Evolutionary conservation across 2,888 invertebrate genomes (phyloP).

Genomic region (Tipula vernalis): DNA sequence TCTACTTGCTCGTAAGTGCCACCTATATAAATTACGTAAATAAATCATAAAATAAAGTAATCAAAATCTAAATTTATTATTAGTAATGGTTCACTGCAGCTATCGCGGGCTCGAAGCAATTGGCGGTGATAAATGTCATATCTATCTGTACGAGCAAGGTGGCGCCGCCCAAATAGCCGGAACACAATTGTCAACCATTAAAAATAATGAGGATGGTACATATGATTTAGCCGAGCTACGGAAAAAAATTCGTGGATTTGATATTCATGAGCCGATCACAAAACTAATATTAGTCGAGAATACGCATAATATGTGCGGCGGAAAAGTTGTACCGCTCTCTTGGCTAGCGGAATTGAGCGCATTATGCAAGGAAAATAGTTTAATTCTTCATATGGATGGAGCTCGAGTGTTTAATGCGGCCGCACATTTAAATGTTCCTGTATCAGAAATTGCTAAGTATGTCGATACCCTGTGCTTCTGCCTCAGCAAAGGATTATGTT

Average conservation of each 20-base stretch:
- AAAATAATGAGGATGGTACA: conserved; percentile 73
- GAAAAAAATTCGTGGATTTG: conserved; percentile 49
- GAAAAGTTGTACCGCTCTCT: conserved; percentile 64
- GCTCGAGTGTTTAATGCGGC: conserved; percentile 86
- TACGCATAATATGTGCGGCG: conserved; percentile 82
- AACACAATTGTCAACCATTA: conserved; percentile 56
- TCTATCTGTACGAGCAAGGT: conserved; percentile 85
- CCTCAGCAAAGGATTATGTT: conserved; percentile 82
- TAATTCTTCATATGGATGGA: conserved; percentile 85
- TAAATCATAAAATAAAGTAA: background rate
- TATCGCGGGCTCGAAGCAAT: conserved; percentile 77
- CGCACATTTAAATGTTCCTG: conserved; percentile 47
- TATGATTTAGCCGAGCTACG: conserved; percentile 61
- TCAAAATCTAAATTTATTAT: conserved; percentile 22
- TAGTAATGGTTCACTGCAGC: conserved; percentile 84
- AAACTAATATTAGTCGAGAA: conserved; percentile 78
- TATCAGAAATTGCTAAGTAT: conserved; percentile 50
- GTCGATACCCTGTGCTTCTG: conserved; percentile 79
- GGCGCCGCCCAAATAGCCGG: conserved; percentile 62
- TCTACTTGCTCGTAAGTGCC: conserved; percentile 71
- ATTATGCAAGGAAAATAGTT: conserved; percentile 46
- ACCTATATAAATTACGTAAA: conserved; percentile 6
- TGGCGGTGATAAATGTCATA: conserved; percentile 73
- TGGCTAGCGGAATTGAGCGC: conserved; percentile 62
- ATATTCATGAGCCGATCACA: conserved; percentile 68